Percentiles rank a stretch among this genome's conserved stretches.
These are phyloP conservation scores for Ptychoptera contaminata DNA, from an alignment of 2,888 invertebrate genomes.

Conservation along the genomic window DNA sequence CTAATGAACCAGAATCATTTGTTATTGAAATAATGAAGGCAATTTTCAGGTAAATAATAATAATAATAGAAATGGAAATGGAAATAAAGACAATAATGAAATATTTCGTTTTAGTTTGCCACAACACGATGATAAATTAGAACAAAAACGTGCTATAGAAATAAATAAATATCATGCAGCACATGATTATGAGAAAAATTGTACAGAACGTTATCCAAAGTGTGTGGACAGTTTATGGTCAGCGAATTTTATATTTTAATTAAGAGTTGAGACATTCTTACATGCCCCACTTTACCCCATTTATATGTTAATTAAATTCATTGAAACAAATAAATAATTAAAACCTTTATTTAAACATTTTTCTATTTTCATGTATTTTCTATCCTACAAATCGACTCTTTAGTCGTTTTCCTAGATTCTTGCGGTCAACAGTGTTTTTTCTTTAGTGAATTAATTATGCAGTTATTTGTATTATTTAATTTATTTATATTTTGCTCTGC, in stretches of 20 bases:
- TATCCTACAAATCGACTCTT: too few species aligned
- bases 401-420: too few species aligned
- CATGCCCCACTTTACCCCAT: not conserved
- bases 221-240: slow-evolving; percentile 13
- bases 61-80: not conserved
- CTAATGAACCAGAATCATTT: slow-evolving; percentile 21
- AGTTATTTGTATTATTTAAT: too few species aligned
- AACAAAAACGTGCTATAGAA: slow-evolving; percentile 15
- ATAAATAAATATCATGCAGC: slow-evolving; percentile 18
- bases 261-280: slow-evolving; percentile 4
- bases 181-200: slow-evolving; percentile 11
- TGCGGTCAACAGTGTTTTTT: too few species aligned
- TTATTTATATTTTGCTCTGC: too few species aligned
- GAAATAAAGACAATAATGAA: not conserved
- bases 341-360: too few species aligned
- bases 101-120: not conserved
- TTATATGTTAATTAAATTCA: too few species aligned
- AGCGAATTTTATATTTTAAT: slow-evolving; percentile 4
- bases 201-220: slow-evolving; percentile 18
- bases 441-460: too few species aligned
- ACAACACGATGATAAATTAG: not conserved
- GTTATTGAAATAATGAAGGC: slow-evolving; percentile 25
- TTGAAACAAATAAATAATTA: too few species aligned
- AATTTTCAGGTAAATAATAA: slow-evolving; percentile 24
- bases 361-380: too few species aligned